Percentiles rank a stretch among this genome's conserved stretches.
Conservation (phyloP, 2,888 invertebrate genomes). For the Alcis repandata region DNA sequence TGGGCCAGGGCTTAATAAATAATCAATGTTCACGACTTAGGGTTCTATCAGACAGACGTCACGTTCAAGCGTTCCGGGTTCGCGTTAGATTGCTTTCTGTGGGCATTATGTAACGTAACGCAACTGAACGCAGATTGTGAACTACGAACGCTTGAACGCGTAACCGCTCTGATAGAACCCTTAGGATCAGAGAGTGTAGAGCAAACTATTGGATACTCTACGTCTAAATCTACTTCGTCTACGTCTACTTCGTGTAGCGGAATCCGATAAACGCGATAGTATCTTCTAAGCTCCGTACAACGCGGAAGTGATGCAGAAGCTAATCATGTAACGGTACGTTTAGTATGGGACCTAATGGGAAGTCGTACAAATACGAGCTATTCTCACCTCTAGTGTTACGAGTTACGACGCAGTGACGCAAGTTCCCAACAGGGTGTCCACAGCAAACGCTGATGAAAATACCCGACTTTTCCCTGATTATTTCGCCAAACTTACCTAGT, state of each 20-base stretch:
- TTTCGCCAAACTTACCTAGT: too few relatives aligned
- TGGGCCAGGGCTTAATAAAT: too few relatives aligned
- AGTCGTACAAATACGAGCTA: constrained; percentile 62
- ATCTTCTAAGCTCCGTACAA: constrained; percentile 37
- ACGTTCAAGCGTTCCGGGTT: too few relatives aligned
- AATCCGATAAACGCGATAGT: constrained; percentile 34
- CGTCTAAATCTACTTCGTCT: constrained; percentile 15
- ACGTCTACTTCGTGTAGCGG: constrained; percentile 5
- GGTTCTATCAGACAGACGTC: too few relatives aligned
- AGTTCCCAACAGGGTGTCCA: constrained; percentile 48
- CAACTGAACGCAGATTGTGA: too few relatives aligned
- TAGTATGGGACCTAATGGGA: constrained; percentile 61
- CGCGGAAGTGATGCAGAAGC: constrained; percentile 58
- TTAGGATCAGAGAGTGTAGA: constrained; percentile 25
- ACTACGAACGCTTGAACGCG: too few relatives aligned
- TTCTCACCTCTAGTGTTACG: constrained; percentile 51
- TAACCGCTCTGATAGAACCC: too few relatives aligned
- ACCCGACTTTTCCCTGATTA: too few relatives aligned
- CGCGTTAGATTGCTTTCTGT: too few relatives aligned
- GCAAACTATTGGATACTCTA: constrained; percentile 21
- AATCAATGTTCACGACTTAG: too few relatives aligned
- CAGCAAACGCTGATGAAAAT: too few relatives aligned
- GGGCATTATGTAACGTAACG: too few relatives aligned
- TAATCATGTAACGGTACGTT: constrained; percentile 52
- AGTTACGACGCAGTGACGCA: constrained; percentile 54